Evolutionary conservation across 2,113 vertebrate species (phyloP).

Genomic region (Siniperca chuatsi): DNA sequence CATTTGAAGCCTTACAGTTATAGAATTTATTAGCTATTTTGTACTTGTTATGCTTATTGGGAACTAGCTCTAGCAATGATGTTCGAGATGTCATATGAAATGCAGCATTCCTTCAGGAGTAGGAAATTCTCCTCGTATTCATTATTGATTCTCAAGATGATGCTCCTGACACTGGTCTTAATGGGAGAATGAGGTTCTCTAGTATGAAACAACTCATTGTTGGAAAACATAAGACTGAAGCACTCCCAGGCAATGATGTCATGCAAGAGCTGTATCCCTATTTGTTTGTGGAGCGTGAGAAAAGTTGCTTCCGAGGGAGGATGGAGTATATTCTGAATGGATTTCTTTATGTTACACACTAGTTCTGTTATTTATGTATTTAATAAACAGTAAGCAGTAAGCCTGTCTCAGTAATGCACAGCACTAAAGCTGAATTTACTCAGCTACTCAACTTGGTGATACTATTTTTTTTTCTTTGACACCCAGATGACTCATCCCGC

Average conservation of each 20-base stretch:
- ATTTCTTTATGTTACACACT: neutral
- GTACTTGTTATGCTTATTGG: neutral
- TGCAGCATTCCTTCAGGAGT: neutral
- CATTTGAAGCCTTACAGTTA: neutral
- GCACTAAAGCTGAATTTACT: neutral
- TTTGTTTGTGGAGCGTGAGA: conserved; percentile 47
- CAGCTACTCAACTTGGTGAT: neutral
- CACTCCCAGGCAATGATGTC: conserved; percentile 48
- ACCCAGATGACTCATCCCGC: conserved; percentile 33
- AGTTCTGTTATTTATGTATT: neutral
- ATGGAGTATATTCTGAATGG: neutral
- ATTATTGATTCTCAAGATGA: conserved; percentile 30
- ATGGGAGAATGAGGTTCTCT: conserved; percentile 8
- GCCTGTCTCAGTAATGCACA: neutral
- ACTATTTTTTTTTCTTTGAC: neutral
- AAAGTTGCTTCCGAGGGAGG: neutral
- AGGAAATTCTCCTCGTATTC: neutral
- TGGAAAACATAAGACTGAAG: conserved; percentile 8
- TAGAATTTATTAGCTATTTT: neutral
- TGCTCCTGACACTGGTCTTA: neutral
- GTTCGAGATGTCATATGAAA: neutral
- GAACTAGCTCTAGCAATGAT: neutral
- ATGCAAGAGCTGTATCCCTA: conserved; percentile 27
- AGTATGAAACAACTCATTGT: conserved; percentile 49
- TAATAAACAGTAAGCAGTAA: neutral